Evolutionary conservation across 2,113 vertebrate genomes (phyloP).

Genomic region (Sigmodon hispidus): DNA sequence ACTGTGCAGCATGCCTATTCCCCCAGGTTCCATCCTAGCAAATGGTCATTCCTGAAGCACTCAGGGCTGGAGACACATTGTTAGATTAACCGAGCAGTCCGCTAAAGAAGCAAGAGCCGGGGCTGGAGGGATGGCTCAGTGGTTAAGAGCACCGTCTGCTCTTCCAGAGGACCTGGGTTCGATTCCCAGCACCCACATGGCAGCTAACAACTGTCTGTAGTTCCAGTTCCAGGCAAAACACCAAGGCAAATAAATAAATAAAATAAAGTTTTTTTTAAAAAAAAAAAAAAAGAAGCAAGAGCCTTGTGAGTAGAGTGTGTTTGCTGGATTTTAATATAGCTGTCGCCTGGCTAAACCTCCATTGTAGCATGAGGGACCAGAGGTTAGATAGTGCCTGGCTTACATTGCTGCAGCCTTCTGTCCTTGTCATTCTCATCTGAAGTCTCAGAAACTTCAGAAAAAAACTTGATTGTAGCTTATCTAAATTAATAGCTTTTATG

Average conservation of each 20-base stretch:
- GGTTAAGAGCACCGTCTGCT: too few relatives aligned
- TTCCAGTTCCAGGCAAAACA: too few relatives aligned
- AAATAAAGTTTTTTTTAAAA: too few relatives aligned
- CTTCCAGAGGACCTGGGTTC: too few relatives aligned
- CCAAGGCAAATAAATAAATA: too few relatives aligned
- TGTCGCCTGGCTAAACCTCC: neutral
- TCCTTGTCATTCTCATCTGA: conserved; percentile 8
- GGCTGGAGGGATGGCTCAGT: too few relatives aligned
- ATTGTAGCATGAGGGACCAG: neutral
- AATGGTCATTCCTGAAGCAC: neutral
- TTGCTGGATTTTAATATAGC: neutral
- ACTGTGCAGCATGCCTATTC: neutral
- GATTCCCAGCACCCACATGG: too few relatives aligned
- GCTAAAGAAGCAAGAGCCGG: neutral
- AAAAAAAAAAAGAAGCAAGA: neutral
- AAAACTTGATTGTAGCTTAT: neutral
- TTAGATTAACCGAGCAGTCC: neutral
- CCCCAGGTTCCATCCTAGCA: neutral
- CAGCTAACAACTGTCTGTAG: too few relatives aligned
- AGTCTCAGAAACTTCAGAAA: conserved; percentile 11
- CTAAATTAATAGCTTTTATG: fast-evolving
- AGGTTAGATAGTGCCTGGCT: neutral
- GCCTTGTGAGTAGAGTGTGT: neutral
- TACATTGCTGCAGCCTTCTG: conserved; percentile 11
- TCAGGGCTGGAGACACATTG: neutral